Conservation (phyloP, 1,140 invertebrate genomes). For the Dolichoris vasculosae region DNA sequence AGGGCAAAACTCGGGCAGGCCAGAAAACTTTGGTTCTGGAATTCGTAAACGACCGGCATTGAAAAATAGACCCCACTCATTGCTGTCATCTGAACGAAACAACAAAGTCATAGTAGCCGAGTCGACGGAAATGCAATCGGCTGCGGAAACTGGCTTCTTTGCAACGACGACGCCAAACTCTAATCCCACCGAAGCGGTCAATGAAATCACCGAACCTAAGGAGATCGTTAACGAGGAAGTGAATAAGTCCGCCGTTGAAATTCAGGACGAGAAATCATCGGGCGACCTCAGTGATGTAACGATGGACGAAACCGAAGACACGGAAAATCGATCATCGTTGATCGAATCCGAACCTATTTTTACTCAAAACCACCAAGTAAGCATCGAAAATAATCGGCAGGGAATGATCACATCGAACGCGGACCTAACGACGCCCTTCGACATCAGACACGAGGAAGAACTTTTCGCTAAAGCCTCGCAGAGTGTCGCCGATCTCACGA, state of each 20-base stretch:
- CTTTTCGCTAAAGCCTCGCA: constrained; percentile 70
- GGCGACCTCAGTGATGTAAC: constrained; percentile 44
- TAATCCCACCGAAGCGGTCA: constrained; percentile 27
- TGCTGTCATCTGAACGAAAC: neutral
- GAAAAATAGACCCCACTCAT: constrained; percentile 49
- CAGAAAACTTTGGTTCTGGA: constrained; percentile 62
- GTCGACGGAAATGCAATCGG: constrained; percentile 57
- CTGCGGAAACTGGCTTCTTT: constrained; percentile 50
- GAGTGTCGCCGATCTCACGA: constrained; percentile 75
- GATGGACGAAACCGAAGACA: constrained; percentile 47
- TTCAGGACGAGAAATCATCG: neutral
- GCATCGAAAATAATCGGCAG: neutral
- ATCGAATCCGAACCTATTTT: neutral
- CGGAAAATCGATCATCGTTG: constrained; percentile 23
- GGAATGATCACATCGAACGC: neutral
- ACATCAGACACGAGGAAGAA: constrained; percentile 64
- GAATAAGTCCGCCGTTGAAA: neutral
- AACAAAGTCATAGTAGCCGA: neutral
- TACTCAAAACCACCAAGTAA: neutral
- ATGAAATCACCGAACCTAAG: constrained; percentile 30
- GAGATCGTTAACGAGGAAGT: neutral
- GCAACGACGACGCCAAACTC: constrained; percentile 38
- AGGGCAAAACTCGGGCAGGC: constrained; percentile 56
- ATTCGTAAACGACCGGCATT: constrained; percentile 60
- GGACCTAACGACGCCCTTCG: constrained; percentile 53